Percentiles rank a stretch among this genome's conserved stretches.
These are phyloP conservation scores for Drosophila testacea DNA, from an alignment of 2,888 invertebrate genomes.

Conservation along the genomic window DNA sequence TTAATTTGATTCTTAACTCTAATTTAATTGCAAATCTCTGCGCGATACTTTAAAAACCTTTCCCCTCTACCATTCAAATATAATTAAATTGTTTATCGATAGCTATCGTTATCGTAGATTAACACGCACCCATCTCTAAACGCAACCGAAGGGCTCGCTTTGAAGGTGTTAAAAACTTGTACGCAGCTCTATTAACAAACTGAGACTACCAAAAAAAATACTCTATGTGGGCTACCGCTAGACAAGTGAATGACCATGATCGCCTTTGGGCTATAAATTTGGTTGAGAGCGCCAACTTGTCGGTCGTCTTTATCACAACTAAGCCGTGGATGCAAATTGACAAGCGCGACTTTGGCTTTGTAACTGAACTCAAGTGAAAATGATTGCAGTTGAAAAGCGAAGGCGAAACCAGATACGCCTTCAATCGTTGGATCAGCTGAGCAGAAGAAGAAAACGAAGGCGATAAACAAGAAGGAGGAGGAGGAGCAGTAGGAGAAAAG, in stretches of 20 bases:
- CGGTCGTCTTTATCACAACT: slow-evolving; percentile 56
- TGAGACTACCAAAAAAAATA: slow-evolving; percentile 23
- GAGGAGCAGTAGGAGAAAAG: neutral
- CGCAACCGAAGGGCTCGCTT: slow-evolving; percentile 61
- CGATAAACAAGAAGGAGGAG: slow-evolving; percentile 1
- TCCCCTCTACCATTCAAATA: no score
- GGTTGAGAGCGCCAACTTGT: slow-evolving; percentile 56
- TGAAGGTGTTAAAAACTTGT: slow-evolving; percentile 53
- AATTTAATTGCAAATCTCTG: no score
- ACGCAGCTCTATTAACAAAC: slow-evolving; percentile 54
- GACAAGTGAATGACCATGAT: slow-evolving; percentile 63
- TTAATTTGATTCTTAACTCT: no score
- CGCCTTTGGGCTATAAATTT: slow-evolving; percentile 38
- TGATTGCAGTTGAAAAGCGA: slow-evolving; percentile 75
- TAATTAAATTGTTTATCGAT: no score
- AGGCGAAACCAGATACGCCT: slow-evolving; percentile 79
- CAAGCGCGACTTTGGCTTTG: slow-evolving; percentile 64
- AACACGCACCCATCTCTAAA: slow-evolving; percentile 40
- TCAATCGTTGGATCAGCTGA: slow-evolving; percentile 65
- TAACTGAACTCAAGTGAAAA: slow-evolving; percentile 72
- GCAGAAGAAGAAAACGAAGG: slow-evolving; percentile 1
- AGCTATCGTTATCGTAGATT: neutral
- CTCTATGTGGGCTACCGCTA: slow-evolving; percentile 49
- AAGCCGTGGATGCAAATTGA: slow-evolving; percentile 64
- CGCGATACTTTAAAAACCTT: no score